phyloP scores from a whole-genome alignment of 2,888 invertebrate genomes.

The Drosophila flavopinicola region DNA sequence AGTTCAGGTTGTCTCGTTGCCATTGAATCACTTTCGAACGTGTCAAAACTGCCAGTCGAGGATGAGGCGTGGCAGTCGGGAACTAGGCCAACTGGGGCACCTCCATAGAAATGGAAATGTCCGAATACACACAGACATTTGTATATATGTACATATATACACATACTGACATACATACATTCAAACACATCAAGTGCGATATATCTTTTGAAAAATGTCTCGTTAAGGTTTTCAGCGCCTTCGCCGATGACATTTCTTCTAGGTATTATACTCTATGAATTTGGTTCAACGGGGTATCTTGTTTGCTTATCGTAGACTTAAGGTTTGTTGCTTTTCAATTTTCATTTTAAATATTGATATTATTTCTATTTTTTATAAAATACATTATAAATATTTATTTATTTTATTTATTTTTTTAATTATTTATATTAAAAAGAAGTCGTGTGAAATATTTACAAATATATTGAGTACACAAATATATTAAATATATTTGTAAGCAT shows the following conservation, averaged over 20 bases:
- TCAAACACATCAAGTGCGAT: not conserved
- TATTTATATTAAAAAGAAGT: too few relatives aligned
- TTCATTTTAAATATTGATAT: too few relatives aligned
- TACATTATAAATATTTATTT: too few relatives aligned
- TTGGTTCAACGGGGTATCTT: not conserved
- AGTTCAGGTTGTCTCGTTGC: slow-evolving; percentile 39
- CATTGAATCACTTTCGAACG: slow-evolving; percentile 62
- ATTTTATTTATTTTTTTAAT: too few relatives aligned
- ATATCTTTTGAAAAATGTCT: slow-evolving; percentile 23
- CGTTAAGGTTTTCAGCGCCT: slow-evolving; percentile 4
- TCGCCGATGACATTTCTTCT: slow-evolving; percentile 9
- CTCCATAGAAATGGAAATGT: slow-evolving; percentile 58
- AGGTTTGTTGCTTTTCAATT: not conserved
- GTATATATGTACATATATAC: not conserved
- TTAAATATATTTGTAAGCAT: too few relatives aligned
- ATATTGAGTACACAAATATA: too few relatives aligned
- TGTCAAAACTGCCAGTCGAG: slow-evolving; percentile 43
- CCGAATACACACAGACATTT: slow-evolving; percentile 13
- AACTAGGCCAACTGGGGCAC: slow-evolving; percentile 53
- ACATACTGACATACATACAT: not conserved
- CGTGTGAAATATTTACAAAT: too few relatives aligned
- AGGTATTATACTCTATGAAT: slow-evolving; percentile 22
- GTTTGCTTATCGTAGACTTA: too few relatives aligned
- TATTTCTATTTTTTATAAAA: too few relatives aligned
- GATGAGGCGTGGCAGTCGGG: slow-evolving; percentile 22